Conservation (phyloP, 2,113 vertebrate genomes). For the Eclectus roratus region DNA sequence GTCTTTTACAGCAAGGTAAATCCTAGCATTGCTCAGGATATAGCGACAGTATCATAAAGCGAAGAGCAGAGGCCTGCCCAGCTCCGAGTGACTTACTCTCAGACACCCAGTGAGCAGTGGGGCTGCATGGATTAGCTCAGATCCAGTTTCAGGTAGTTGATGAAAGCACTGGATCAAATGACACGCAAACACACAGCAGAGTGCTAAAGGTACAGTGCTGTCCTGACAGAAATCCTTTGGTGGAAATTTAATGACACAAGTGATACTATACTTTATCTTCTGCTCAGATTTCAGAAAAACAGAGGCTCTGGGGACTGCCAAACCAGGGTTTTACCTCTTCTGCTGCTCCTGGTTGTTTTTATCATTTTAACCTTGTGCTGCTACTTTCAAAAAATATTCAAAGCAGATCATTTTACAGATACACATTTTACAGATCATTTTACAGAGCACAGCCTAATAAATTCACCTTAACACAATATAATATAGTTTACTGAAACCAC, state of each 20-base stretch:
- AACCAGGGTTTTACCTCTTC: not conserved
- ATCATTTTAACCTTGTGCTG: not conserved
- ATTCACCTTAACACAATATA: not conserved
- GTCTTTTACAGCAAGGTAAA: not conserved
- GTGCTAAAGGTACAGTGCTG: not conserved
- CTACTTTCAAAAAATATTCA: not conserved
- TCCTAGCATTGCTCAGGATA: not conserved
- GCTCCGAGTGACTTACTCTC: not conserved
- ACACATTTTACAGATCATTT: not conserved
- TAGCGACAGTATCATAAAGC: not conserved
- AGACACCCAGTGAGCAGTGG: not conserved
- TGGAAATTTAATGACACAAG: not conserved
- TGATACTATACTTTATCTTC: not conserved
- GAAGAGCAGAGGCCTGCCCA: not conserved
- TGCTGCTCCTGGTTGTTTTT: not conserved
- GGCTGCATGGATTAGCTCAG: not conserved
- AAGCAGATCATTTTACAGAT: constrained; percentile 40
- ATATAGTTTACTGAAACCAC: constrained; percentile 12
- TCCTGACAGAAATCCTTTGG: not conserved
- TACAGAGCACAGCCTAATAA: not conserved
- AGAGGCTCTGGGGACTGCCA: not conserved
- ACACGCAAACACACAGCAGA: not conserved
- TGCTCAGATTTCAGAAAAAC: not conserved
- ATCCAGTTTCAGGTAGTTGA: not conserved
- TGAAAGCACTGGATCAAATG: not conserved